These are phyloP conservation scores for Paguma larvata DNA, from an alignment of 2,797 vertebrate species.

Conservation along the genomic window DNA sequence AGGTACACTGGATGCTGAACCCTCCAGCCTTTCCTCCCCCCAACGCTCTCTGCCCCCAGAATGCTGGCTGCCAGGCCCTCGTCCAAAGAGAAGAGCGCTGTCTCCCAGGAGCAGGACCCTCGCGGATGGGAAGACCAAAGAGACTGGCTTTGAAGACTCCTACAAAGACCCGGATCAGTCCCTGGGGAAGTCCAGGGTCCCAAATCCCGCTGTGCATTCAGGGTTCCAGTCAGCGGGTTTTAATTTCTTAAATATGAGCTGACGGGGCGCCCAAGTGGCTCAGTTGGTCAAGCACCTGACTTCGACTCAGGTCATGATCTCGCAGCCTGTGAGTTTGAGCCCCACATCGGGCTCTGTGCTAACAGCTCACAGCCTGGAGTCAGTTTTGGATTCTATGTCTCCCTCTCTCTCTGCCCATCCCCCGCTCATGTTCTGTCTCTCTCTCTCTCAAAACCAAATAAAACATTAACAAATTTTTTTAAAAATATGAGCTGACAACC, in stretches of 20 bases:
- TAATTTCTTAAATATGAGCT: not conserved
- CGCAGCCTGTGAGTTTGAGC: no score
- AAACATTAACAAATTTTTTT: no score
- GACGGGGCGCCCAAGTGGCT: no score
- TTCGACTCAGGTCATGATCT: no score
- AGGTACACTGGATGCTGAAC: not conserved
- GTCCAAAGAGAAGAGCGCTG: not conserved
- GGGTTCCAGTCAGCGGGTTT: not conserved
- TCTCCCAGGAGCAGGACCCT: not conserved
- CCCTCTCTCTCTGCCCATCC: no score
- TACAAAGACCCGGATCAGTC: not conserved
- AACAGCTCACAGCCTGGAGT: no score
- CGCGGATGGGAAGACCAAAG: not conserved
- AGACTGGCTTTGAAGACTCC: not conserved
- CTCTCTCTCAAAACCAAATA: no score
- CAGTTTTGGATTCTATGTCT: no score
- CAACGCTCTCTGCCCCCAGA: not conserved
- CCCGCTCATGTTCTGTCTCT: no score
- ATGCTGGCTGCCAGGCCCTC: not conserved
- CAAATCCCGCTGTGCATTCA: not conserved
- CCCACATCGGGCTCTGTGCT: no score
- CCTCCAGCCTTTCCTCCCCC: not conserved
- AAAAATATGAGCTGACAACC: not conserved
- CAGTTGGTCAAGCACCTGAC: no score
- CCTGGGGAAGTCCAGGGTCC: not conserved